phyloP scores from a whole-genome alignment of 2,113 vertebrate species.

The Diadophis punctatus region DNA sequence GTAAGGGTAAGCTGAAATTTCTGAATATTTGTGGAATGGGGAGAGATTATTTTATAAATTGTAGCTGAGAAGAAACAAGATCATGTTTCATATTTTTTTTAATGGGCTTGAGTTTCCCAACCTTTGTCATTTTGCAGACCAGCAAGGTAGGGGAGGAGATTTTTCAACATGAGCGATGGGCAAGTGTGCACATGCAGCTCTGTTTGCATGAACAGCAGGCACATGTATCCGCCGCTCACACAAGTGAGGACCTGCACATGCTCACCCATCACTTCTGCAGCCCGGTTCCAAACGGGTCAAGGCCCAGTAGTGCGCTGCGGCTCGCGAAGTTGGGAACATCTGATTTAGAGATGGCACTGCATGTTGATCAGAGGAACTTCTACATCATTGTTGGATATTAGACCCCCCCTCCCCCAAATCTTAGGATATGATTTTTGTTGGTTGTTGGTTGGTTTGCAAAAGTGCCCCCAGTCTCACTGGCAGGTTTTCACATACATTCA shows the following conservation, averaged over 20 bases:
- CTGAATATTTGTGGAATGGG: background rate
- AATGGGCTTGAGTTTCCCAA: background rate
- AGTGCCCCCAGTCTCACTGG: background rate
- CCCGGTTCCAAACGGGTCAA: too few relatives aligned
- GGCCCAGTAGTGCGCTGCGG: too few relatives aligned
- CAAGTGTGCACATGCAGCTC: background rate
- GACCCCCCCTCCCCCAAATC: background rate
- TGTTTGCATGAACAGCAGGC: background rate
- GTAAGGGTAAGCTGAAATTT: constrained; percentile 44
- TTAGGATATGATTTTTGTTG: background rate
- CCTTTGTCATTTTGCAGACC: background rate
- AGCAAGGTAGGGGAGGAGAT: background rate
- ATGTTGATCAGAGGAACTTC: background rate
- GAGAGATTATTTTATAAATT: background rate
- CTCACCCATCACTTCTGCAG: background rate
- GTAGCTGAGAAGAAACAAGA: background rate
- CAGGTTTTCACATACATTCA: background rate
- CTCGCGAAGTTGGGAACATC: too few relatives aligned
- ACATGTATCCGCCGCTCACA: background rate
- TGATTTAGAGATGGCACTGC: background rate
- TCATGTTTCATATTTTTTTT: background rate
- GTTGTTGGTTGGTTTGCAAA: background rate
- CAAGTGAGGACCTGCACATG: background rate
- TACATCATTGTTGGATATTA: background rate
- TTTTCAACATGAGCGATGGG: background rate